These are phyloP conservation scores for Sylvia borin DNA, from an alignment of 2,797 vertebrate genomes.

Conservation along the genomic window DNA sequence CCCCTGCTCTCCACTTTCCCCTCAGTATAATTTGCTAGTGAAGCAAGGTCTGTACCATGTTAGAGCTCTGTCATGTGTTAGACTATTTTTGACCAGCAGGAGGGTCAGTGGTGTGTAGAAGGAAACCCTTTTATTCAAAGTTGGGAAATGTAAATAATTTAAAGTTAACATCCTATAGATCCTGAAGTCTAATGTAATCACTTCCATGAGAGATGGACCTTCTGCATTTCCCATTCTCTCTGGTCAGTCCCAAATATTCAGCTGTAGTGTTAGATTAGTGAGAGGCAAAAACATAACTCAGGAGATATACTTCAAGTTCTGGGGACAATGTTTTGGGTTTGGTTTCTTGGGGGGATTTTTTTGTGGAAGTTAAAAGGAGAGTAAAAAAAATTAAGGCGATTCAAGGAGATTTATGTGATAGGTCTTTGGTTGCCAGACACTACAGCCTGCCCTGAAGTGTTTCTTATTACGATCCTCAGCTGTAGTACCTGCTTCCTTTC, in stretches of 20 bases:
- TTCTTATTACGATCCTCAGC: slow-evolving; percentile 53
- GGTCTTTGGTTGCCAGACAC: slow-evolving; percentile 4
- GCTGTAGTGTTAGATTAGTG: background rate
- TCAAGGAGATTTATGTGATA: background rate
- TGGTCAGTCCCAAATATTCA: background rate
- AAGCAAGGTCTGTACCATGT: background rate
- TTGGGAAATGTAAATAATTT: background rate
- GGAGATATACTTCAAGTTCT: background rate
- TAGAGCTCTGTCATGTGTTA: background rate
- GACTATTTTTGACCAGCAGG: background rate
- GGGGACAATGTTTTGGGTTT: background rate
- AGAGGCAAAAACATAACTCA: background rate
- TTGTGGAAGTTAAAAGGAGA: background rate
- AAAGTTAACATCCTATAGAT: background rate
- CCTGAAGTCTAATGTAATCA: background rate
- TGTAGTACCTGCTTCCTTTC: slow-evolving; percentile 70
- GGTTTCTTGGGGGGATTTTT: background rate
- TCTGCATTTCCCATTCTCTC: background rate
- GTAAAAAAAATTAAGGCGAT: background rate
- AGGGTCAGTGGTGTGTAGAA: background rate
- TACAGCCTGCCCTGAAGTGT: slow-evolving; percentile 54
- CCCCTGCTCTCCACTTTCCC: background rate
- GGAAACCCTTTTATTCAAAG: background rate
- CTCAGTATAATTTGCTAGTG: background rate
- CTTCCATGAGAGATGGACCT: background rate